Evolutionary conservation across 2,888 invertebrate genomes (phyloP).

Genomic region (Galerucella pusilla): DNA sequence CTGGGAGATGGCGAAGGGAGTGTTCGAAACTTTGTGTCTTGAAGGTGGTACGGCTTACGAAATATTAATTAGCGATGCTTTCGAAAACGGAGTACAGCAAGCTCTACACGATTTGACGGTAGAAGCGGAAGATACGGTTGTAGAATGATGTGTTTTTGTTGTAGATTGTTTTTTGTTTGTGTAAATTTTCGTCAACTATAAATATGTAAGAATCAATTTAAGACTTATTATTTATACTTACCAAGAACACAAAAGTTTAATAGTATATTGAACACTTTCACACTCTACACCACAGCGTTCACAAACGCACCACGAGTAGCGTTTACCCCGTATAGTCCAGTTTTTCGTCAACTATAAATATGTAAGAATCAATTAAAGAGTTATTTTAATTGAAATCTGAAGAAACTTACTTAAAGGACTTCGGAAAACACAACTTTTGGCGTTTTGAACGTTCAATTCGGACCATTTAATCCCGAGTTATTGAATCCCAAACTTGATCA

Average conservation of each 20-base stretch:
- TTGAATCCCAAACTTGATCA: too few species aligned
- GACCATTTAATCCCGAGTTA: too few species aligned
- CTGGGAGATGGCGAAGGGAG: slow-evolving; percentile 69
- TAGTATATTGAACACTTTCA: too few species aligned
- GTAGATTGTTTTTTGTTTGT: background rate
- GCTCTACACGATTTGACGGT: slow-evolving; percentile 31
- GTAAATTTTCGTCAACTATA: background rate
- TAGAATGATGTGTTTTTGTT: background rate
- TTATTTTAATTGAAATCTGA: too few species aligned
- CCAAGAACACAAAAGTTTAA: too few species aligned
- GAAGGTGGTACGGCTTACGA: slow-evolving; percentile 56
- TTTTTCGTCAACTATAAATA: background rate
- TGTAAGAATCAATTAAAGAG: background rate
- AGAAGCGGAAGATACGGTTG: background rate
- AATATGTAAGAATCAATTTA: background rate
- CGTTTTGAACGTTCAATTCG: too few species aligned
- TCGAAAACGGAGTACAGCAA: slow-evolving; percentile 54
- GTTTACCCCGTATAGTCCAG: too few species aligned
- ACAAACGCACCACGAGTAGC: too few species aligned
- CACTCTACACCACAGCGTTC: too few species aligned
- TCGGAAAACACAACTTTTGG: too few species aligned
- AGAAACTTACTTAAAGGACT: too few species aligned
- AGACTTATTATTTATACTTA: background rate
- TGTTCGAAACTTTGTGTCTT: slow-evolving; percentile 58
- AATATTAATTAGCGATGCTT: slow-evolving; percentile 53